Percentiles rank a stretch among this genome's conserved stretches.
These are phyloP conservation scores for Rhadina sibilatrix DNA, from an alignment of 2,113 vertebrate genomes.

Conservation along the genomic window DNA sequence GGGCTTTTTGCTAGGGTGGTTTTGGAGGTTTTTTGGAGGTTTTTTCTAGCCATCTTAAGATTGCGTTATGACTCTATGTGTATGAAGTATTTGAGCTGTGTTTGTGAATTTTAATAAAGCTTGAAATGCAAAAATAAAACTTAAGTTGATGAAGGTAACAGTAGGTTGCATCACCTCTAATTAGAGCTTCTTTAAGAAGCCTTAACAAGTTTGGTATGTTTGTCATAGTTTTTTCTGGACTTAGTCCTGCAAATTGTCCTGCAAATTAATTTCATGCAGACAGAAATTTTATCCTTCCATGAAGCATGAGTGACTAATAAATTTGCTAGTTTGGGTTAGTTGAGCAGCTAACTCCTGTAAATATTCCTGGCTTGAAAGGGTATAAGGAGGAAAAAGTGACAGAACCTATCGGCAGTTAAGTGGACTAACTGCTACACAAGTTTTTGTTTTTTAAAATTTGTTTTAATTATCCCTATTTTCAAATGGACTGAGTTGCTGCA, in stretches of 20 bases:
- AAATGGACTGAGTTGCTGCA: background rate
- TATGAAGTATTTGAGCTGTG: fast-evolving
- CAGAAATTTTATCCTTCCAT: background rate
- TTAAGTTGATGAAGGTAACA: background rate
- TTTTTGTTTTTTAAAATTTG: background rate
- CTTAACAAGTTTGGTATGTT: background rate
- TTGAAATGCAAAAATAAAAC: background rate
- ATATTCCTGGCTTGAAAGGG: background rate
- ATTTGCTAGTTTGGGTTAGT: background rate
- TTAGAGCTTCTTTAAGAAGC: background rate
- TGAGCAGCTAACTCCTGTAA: background rate
- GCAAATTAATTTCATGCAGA: background rate
- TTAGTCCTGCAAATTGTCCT: background rate
- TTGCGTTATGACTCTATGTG: fast-evolving
- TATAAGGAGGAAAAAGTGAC: background rate
- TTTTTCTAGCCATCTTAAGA: no score
- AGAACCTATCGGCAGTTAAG: background rate
- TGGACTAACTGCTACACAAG: background rate
- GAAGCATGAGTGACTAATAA: background rate
- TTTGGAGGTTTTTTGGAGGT: background rate
- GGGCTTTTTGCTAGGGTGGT: background rate
- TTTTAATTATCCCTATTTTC: background rate
- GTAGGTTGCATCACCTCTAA: background rate
- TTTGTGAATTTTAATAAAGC: background rate
- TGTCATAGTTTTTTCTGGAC: fast-evolving